Conservation (phyloP, 2,113 vertebrate genomes). For the Scomber colias region DNA sequence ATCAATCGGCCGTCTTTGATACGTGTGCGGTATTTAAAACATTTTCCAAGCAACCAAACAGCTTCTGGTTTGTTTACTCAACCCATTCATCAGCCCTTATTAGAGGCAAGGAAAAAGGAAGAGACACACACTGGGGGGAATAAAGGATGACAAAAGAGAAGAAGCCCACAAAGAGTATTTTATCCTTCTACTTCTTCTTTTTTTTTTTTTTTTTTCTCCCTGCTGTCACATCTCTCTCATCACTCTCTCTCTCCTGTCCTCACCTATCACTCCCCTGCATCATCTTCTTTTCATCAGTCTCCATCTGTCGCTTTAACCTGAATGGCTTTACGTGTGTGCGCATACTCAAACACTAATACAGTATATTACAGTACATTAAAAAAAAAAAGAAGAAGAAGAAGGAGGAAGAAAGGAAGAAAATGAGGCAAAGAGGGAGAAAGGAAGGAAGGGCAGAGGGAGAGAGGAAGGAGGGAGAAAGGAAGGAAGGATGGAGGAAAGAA, state of each 20-base stretch:
- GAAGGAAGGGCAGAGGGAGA: too few relatives aligned
- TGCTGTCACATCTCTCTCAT: constrained; percentile 28
- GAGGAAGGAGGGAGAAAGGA: too few relatives aligned
- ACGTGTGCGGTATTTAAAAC: constrained; percentile 43
- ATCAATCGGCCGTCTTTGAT: constrained; percentile 49
- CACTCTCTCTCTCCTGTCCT: constrained; percentile 6
- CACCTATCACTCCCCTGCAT: constrained; percentile 27
- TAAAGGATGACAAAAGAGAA: background rate
- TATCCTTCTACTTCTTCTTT: background rate
- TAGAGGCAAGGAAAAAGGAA: background rate
- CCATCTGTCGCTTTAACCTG: constrained; percentile 56
- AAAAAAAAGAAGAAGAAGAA: background rate
- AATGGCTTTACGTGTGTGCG: background rate
- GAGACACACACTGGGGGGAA: background rate
- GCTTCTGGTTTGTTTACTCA: constrained; percentile 47
- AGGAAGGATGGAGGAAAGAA: too few relatives aligned
- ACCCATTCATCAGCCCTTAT: constrained; percentile 15
- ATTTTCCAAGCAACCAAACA: constrained; percentile 13
- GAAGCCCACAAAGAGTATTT: background rate
- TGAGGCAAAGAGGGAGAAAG: too few relatives aligned
- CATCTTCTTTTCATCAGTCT: constrained; percentile 55
- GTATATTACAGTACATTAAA: background rate
- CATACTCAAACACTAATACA: background rate
- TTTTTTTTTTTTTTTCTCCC: too few relatives aligned
- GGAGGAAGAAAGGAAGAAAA: too few relatives aligned